Conservation (phyloP, 2,888 invertebrate genomes). For the Palloptera scutellata region DNA sequence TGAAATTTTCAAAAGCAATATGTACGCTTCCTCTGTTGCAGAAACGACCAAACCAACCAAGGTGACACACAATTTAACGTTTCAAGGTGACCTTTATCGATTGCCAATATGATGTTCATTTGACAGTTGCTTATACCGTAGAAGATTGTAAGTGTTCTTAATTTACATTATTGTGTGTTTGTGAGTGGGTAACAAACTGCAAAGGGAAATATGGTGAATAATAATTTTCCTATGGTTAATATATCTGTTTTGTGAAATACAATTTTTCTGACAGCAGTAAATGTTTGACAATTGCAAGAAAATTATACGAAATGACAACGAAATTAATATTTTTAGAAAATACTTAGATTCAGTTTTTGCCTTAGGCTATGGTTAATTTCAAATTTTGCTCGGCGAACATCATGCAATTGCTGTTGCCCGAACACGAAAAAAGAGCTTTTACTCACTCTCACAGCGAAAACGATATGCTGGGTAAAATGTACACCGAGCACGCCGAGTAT, state of each 20-base stretch:
- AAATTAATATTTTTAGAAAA: not conserved
- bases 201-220: not conserved
- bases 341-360: not conserved
- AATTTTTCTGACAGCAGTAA: too few species aligned
- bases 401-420: too few species aligned
- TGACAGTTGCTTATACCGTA: slow-evolving; percentile 29
- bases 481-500: too few species aligned
- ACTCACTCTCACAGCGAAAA: too few species aligned
- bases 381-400: too few species aligned
- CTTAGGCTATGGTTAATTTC: not conserved
- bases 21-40: slow-evolving; percentile 33
- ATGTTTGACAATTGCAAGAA: not conserved
- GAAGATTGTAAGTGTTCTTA: too few species aligned
- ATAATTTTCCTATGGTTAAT: not conserved
- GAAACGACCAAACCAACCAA: slow-evolving; percentile 43
- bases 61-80: slow-evolving; percentile 60
- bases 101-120: slow-evolving; percentile 28
- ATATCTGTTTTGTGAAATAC: too few species aligned
- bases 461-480: too few species aligned
- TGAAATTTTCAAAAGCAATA: slow-evolving; percentile 36
- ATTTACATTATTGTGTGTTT: not conserved
- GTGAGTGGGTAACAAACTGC: not conserved
- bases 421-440: too few species aligned
- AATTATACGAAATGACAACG: not conserved
- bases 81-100: slow-evolving; percentile 64